Conservation (phyloP, 2,797 vertebrate species). For the Amblyopsis hoosieri region DNA sequence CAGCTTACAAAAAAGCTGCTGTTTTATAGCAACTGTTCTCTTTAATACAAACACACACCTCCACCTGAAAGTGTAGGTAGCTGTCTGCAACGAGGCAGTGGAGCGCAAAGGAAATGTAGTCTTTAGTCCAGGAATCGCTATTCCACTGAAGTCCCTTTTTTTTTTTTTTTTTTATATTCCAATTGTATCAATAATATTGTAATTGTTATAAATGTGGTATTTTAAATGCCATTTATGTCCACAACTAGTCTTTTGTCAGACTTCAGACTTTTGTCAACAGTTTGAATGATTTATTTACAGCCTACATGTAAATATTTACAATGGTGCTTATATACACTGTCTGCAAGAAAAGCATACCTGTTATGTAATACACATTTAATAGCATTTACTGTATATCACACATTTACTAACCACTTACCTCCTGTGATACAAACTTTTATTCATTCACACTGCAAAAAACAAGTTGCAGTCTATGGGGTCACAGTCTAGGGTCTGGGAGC, state of each 20-base stretch:
- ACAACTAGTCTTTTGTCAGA: too few relatives aligned
- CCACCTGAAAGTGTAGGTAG: too few relatives aligned
- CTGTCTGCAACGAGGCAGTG: too few relatives aligned
- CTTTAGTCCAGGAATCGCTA: too few relatives aligned
- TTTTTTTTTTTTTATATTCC: not conserved
- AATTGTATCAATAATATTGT: not conserved
- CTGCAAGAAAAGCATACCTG: not conserved
- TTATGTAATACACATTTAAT: not conserved
- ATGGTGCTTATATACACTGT: conserved; percentile 6
- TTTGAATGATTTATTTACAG: too few relatives aligned
- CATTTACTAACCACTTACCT: too few relatives aligned
- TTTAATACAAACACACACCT: too few relatives aligned
- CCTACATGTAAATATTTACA: not conserved
- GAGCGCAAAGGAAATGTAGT: too few relatives aligned
- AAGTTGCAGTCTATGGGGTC: not conserved
- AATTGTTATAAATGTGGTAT: not conserved
- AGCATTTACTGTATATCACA: too few relatives aligned
- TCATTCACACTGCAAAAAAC: not conserved
- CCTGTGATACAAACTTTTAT: not conserved
- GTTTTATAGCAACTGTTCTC: too few relatives aligned
- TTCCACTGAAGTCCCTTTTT: not conserved
- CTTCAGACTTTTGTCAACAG: too few relatives aligned
- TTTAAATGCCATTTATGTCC: not conserved
- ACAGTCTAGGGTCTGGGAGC: not conserved
- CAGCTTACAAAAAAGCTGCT: too few relatives aligned